Percentiles rank a stretch among this genome's conserved stretches.
These are phyloP conservation scores for Campoletis sonorensis DNA, from an alignment of 1,140 invertebrate species.

Conservation along the genomic window DNA sequence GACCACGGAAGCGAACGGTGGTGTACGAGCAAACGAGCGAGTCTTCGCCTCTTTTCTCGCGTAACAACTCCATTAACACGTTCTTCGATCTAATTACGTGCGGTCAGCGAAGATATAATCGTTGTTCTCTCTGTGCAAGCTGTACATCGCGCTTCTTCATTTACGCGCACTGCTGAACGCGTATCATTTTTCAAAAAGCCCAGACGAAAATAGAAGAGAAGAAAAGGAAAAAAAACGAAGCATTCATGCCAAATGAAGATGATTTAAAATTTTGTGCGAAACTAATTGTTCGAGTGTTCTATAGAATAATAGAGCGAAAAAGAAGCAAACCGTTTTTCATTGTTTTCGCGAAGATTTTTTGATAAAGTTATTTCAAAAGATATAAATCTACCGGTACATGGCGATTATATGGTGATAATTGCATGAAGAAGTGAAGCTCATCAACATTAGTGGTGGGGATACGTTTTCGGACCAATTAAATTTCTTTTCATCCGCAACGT, in stretches of 20 bases:
- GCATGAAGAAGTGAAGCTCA: not conserved
- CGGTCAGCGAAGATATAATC: conserved; percentile 49
- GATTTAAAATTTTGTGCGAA: not conserved
- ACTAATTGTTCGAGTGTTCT: not conserved
- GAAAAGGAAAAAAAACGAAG: not conserved
- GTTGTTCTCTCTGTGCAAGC: conserved; percentile 31
- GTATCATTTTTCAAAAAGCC: not conserved
- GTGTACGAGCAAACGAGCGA: conserved; percentile 39
- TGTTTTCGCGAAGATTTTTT: conserved; percentile 10
- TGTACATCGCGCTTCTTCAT: not conserved
- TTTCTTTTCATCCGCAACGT: conserved; percentile 14
- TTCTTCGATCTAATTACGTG: conserved; percentile 49
- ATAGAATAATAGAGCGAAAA: not conserved
- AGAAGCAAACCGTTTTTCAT: not conserved
- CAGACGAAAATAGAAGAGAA: not conserved
- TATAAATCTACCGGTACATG: not conserved
- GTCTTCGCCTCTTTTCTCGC: conserved; percentile 46
- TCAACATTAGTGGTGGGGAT: not conserved
- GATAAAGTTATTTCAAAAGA: conserved; percentile 27
- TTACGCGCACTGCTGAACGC: conserved; percentile 26
- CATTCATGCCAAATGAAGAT: not conserved
- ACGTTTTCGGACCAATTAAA: conserved; percentile 36
- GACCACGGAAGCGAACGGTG: conserved; percentile 36
- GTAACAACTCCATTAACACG: conserved; percentile 51
- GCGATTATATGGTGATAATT: conserved; percentile 36